These are phyloP conservation scores for Incurvaria masculella DNA, from an alignment of 2,888 invertebrate species.

Conservation along the genomic window DNA sequence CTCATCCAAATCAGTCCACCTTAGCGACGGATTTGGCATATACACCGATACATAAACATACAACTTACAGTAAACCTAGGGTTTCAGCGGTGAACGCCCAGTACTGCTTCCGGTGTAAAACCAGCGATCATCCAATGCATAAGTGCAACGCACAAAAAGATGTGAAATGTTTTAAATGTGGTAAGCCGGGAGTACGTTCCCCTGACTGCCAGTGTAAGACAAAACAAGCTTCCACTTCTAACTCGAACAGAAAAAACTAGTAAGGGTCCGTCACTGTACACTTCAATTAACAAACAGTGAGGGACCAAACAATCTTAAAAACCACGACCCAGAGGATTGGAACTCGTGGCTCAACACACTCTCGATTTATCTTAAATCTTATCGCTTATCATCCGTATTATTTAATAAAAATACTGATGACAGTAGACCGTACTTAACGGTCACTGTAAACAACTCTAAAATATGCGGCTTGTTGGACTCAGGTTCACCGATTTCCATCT, in stretches of 20 bases:
- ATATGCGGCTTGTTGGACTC: conserved; percentile 2
- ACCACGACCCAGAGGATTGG: conserved; percentile 1
- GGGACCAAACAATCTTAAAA: too few species aligned
- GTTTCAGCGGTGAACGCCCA: background rate
- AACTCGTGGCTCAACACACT: conserved; percentile 1
- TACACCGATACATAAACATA: background rate
- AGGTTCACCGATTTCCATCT: background rate
- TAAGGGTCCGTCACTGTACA: too few species aligned
- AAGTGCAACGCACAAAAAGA: background rate
- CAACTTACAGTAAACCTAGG: background rate
- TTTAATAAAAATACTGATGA: background rate
- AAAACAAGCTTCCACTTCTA: background rate
- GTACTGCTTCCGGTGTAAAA: conserved; percentile 1
- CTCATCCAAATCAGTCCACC: background rate
- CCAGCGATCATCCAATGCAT: background rate
- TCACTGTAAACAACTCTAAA: background rate
- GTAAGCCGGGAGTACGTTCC: background rate
- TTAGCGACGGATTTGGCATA: background rate
- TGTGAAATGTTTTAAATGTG: conserved; percentile 1
- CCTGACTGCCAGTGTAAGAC: conserved; percentile 1
- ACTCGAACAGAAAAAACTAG: background rate
- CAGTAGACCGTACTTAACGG: background rate
- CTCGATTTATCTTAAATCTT: background rate
- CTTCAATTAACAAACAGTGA: too few species aligned
- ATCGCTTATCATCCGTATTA: background rate